Evolutionary conservation across 2,797 vertebrate species (phyloP).

Genomic region (Telmatherina bonti): DNA sequence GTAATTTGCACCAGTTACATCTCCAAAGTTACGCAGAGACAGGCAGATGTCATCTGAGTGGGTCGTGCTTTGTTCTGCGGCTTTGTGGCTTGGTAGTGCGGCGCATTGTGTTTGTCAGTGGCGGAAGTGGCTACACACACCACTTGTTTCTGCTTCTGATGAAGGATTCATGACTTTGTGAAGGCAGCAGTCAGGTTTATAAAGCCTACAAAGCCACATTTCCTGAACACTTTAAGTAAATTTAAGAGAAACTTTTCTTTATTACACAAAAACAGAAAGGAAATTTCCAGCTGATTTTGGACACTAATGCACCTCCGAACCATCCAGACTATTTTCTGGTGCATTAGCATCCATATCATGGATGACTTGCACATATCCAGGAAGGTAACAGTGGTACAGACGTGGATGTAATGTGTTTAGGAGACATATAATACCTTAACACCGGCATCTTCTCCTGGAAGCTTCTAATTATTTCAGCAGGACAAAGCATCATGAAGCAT

Average conservation of each 20-base stretch:
- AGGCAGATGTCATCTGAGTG: constrained; percentile 41
- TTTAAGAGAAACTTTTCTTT: not conserved
- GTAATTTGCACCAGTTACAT: constrained; percentile 59
- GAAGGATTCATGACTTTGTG: not conserved
- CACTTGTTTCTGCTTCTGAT: not conserved
- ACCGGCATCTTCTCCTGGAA: no score
- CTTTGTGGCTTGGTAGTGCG: not conserved
- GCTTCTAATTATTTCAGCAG: no score
- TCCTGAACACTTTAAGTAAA: not conserved
- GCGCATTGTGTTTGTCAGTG: constrained; percentile 8
- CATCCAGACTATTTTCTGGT: no score
- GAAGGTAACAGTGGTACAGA: no score
- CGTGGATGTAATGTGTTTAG: no score
- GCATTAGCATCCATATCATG: no score
- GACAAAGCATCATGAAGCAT: no score
- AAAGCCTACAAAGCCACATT: not conserved
- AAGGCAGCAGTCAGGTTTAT: not conserved
- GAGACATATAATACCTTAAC: no score
- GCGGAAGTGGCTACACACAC: constrained; percentile 15
- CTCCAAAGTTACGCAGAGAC: constrained; percentile 35
- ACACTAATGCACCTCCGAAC: no score
- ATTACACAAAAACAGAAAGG: no score
- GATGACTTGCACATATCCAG: no score
- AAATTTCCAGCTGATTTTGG: no score
- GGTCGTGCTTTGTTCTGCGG: constrained; percentile 23